Percentiles rank a stretch among this genome's conserved stretches.
Evolutionary conservation across 2,888 invertebrate species (phyloP).

Genomic region (Alentia gelatinosa): DNA sequence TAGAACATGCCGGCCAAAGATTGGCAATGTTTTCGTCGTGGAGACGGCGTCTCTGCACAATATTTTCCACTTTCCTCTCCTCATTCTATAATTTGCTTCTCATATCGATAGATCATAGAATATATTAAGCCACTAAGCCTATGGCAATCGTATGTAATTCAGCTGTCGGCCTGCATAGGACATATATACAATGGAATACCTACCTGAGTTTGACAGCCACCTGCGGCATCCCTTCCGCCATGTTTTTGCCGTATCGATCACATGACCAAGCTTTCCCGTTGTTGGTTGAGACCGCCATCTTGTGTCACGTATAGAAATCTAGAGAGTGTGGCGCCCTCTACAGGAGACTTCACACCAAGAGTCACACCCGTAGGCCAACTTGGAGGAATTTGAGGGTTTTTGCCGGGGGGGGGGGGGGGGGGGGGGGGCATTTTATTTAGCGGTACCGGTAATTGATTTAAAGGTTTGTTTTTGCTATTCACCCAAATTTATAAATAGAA

Average conservation of each 20-base stretch:
- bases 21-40: no score
- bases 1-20: no score
- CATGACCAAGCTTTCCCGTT: slow-evolving; percentile 35
- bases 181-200: neutral
- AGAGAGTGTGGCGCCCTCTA: no score
- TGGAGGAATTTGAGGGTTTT: no score
- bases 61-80: neutral
- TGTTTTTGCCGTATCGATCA: slow-evolving; percentile 34
- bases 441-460: no score
- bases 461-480: no score
- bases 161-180: neutral
- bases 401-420: no score
- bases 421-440: no score
- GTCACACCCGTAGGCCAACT: no score
- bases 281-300: neutral
- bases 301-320: no score
- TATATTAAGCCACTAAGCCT: neutral
- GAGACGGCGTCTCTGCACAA: neutral
- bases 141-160: neutral
- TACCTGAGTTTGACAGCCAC: slow-evolving; percentile 30
- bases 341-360: no score
- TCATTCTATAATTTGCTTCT: neutral
- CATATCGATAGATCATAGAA: neutral
- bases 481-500: no score
- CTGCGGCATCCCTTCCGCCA: slow-evolving; percentile 4